phyloP scores from a whole-genome alignment of 2,113 vertebrate species.

The Oreochromis niloticus region DNA sequence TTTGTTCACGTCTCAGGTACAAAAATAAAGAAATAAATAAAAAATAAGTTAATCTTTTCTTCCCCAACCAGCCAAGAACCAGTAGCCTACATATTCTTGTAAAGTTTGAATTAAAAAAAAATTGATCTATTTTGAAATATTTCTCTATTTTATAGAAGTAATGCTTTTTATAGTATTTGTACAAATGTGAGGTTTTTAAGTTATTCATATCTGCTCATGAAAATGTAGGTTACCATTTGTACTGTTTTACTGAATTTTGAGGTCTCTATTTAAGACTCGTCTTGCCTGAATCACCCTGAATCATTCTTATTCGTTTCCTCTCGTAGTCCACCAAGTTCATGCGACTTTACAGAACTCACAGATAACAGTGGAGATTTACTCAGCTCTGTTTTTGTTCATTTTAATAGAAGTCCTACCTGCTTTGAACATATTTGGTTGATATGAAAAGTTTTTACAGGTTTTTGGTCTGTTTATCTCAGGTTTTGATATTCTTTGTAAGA shows the following conservation, averaged over 20 bases:
- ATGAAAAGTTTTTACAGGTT: constrained; percentile 28
- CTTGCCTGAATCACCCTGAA: constrained; percentile 24
- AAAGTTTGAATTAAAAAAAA: constrained; percentile 59
- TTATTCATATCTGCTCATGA: constrained; percentile 52
- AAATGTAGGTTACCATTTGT: constrained; percentile 31
- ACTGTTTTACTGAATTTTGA: constrained; percentile 6
- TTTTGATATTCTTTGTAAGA: constrained; percentile 58
- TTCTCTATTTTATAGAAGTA: constrained; percentile 68
- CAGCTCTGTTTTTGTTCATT: constrained; percentile 13
- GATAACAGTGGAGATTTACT: constrained; percentile 13
- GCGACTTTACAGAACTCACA: neutral
- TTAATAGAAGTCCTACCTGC: constrained; percentile 1
- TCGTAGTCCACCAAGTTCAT: constrained; percentile 23
- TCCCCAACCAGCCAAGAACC: constrained; percentile 43
- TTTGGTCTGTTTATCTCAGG: constrained; percentile 67
- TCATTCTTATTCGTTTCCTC: constrained; percentile 49
- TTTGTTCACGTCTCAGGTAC: constrained; percentile 64
- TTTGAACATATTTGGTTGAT: constrained; percentile 40
- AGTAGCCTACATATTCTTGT: constrained; percentile 58
- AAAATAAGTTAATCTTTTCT: neutral
- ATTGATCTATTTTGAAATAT: constrained; percentile 69
- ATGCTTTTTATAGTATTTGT: constrained; percentile 72
- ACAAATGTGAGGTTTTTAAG: constrained; percentile 62
- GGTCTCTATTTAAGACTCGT: neutral
- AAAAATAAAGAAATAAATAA: neutral